Conservation (phyloP, 2,113 vertebrate species). For the Malurus alboscapulatus region DNA sequence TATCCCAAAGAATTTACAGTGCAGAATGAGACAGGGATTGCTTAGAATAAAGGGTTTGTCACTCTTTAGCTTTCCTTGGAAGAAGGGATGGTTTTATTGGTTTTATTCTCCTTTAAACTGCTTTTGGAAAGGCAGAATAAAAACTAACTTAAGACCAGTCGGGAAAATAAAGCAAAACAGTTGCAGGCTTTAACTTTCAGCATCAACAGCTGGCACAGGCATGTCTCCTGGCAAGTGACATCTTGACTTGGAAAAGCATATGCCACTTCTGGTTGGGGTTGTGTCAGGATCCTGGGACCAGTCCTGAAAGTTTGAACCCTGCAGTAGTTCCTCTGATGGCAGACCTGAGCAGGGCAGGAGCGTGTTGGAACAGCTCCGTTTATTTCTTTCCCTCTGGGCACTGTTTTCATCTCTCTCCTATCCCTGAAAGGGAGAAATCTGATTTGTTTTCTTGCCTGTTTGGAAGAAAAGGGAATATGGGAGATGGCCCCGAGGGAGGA, state of each 20-base stretch:
- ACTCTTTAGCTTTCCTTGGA: neutral
- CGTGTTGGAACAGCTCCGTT: fast-evolving
- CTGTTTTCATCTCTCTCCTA: neutral
- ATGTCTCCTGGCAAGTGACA: neutral
- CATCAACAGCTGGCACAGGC: neutral
- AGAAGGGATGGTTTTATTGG: neutral
- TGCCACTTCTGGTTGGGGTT: neutral
- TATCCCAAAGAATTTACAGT: neutral
- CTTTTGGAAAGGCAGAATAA: neutral
- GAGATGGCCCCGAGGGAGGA: neutral
- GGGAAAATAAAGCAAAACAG: neutral
- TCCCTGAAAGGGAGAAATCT: neutral
- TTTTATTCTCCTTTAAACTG: neutral
- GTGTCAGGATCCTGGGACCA: neutral
- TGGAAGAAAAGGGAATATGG: neutral
- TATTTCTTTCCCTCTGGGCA: neutral
- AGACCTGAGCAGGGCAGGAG: neutral
- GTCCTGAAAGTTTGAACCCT: neutral
- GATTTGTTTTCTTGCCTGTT: neutral
- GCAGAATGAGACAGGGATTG: neutral
- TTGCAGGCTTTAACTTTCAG: neutral
- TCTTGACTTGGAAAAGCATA: neutral
- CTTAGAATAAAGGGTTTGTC: neutral
- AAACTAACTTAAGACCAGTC: neutral
- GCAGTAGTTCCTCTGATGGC: neutral